Evolutionary conservation across 1,140 invertebrate species (phyloP), one percentile per base, ranked within the genome.

Genomic region (Drosophila tristis): DNA sequence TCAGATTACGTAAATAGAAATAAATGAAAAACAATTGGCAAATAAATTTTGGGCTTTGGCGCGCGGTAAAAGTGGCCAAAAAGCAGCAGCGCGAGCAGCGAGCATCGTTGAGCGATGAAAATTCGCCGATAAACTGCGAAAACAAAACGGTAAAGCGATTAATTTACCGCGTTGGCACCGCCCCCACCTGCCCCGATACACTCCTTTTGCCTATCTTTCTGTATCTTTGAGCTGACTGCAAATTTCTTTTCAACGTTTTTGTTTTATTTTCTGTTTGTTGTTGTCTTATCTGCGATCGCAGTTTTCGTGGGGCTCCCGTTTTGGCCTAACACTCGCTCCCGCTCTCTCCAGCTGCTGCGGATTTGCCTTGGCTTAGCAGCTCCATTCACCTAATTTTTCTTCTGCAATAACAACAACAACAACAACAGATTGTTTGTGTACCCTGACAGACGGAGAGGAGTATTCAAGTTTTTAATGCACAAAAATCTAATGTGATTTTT

Each of bases 301-400:
- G 61, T 53, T 59, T 56, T 48, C 26, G 43, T 39, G 35, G 56
- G 20, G 26, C 68, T 44, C 57, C 47, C 56, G 64, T 58, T 60
- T 79, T 45, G 64, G 66, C 20, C 20, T 20, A 20, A 20, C 20
- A 20, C 20, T 20, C 20, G 20, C 20, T 11, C 64, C 39, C 65
- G 65, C 61, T 42, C 25, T 59, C 54, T 61, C 29, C 44, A 55
- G 50, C 61, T 59, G 35, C 54, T 51, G 47, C 70, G 48, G 43
- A 61, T 73, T 66, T 55, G 53, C 57, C 55, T 44, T 50, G 9
- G 25, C 25, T 23, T 31, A 43, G 44, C 51, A 70, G 76, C 73
- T 84, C 81, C 81, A 77, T 80, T 85, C 73, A 85, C 80, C 80
- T 80, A 85, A 85, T 85, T 85, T 85, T 39, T 75, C 56, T 15